phyloP scores from a whole-genome alignment of 2,888 invertebrate species.

The Cantharis lateralis region DNA sequence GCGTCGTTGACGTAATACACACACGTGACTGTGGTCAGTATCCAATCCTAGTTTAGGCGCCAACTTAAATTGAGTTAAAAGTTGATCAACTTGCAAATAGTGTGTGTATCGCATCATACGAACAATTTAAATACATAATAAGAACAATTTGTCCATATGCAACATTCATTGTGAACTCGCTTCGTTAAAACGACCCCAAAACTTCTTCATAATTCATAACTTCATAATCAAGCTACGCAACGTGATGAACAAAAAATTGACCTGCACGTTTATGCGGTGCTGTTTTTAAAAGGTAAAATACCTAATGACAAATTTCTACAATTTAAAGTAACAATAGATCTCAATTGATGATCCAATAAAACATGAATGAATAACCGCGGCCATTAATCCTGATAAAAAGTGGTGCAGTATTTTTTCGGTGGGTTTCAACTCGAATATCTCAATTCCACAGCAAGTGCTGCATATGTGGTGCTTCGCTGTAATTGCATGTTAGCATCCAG shows the following conservation, averaged over 20 bases:
- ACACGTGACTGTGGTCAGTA: constrained; percentile 44
- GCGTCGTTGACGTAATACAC: constrained; percentile 53
- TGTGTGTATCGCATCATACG: constrained; percentile 1
- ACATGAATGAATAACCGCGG: constrained; percentile 52
- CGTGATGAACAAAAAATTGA: constrained; percentile 2
- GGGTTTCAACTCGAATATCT: constrained; percentile 48
- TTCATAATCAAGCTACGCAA: not conserved
- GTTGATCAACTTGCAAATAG: constrained; percentile 11
- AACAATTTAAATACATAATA: constrained; percentile 19
- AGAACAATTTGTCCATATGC: constrained; percentile 9
- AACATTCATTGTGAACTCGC: constrained; percentile 1
- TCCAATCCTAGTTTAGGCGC: constrained; percentile 56
- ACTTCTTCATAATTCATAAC: constrained; percentile 13
- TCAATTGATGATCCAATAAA: constrained; percentile 47
- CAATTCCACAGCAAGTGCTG: constrained; percentile 41
- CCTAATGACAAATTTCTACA: constrained; percentile 39
- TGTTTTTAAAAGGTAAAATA: constrained; percentile 21
- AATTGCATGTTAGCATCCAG: constrained; percentile 42
- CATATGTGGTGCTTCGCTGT: constrained; percentile 38
- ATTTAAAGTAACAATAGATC: constrained; percentile 46
- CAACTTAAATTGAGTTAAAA: constrained; percentile 44
- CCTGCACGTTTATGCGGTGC: not conserved
- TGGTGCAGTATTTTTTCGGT: constrained; percentile 47
- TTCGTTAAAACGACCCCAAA: constrained; percentile 7
- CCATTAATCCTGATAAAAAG: constrained; percentile 49